Percentiles rank a stretch among this genome's conserved stretches.
Conservation (phyloP, 1,140 invertebrate genomes). For the Neodiprion fabricii region DNA sequence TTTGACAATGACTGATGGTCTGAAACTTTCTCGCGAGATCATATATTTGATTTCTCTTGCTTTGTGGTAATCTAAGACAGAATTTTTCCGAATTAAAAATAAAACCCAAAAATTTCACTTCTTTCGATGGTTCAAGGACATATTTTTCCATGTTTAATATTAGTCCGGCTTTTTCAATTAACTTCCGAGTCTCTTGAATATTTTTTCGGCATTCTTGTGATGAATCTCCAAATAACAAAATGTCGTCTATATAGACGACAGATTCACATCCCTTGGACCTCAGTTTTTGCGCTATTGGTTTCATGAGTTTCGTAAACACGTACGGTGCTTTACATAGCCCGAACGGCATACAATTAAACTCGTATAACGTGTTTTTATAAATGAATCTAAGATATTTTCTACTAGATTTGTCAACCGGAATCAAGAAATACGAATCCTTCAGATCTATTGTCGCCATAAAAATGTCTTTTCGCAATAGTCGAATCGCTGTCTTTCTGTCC, state of each 20-base stretch:
- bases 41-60: conserved; percentile 20
- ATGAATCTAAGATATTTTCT: conserved; percentile 20
- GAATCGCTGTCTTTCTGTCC: conserved; percentile 6
- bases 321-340: conserved; percentile 30
- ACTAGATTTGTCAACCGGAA: conserved; percentile 11
- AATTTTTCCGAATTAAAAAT: conserved; percentile 24
- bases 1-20: conserved; percentile 20
- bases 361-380: conserved; percentile 24
- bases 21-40: conserved; percentile 16
- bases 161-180: conserved; percentile 28
- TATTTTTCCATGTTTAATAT: conserved; percentile 29
- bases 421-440: conserved; percentile 22
- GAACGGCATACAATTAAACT: conserved; percentile 32
- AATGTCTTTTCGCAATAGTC: conserved; percentile 1
- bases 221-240: conserved; percentile 20
- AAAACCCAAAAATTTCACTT: conserved; percentile 30
- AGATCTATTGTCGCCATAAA: conserved; percentile 10
- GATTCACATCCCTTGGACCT: conserved; percentile 19
- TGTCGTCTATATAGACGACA: conserved; percentile 24
- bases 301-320: conserved; percentile 34
- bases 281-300: conserved; percentile 24
- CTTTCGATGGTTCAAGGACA: conserved; percentile 23
- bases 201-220: conserved; percentile 19
- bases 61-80: conserved; percentile 17
- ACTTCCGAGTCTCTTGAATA: conserved; percentile 17